These are phyloP conservation scores for Agrotis ipsilon DNA, from an alignment of 2,888 invertebrate species.

Conservation along the genomic window DNA sequence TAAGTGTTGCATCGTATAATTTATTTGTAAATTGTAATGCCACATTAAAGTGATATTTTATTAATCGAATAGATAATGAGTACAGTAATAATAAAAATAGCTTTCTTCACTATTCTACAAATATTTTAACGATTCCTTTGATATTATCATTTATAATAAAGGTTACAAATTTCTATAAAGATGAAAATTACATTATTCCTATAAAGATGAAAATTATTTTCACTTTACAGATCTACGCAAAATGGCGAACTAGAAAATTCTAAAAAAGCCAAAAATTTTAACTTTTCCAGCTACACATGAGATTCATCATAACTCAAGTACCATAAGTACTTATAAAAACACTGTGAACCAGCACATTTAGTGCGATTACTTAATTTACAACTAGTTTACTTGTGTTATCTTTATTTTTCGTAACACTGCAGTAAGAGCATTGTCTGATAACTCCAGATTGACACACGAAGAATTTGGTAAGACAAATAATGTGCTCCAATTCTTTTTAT, in stretches of 20 bases:
- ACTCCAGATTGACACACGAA: slow-evolving; percentile 40
- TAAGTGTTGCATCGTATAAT: too few relatives aligned
- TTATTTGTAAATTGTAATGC: too few relatives aligned
- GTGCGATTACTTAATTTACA: slow-evolving; percentile 57
- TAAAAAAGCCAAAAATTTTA: neutral
- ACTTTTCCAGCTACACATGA: neutral
- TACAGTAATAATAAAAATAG: too few relatives aligned
- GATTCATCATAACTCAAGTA: slow-evolving; percentile 7
- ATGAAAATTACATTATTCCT: too few relatives aligned
- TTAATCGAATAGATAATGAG: too few relatives aligned
- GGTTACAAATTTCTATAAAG: too few relatives aligned
- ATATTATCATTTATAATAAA: too few relatives aligned
- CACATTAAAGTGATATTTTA: too few relatives aligned
- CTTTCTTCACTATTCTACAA: too few relatives aligned
- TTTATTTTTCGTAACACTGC: slow-evolving; percentile 48
- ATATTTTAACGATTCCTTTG: too few relatives aligned
- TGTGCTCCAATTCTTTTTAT: slow-evolving; percentile 22
- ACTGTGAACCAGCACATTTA: slow-evolving; percentile 28
- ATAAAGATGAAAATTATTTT: neutral
- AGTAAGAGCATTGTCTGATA: slow-evolving; percentile 60
- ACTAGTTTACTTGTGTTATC: slow-evolving; percentile 34
- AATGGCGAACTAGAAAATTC: neutral
- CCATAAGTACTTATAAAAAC: slow-evolving; percentile 40
- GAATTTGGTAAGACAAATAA: slow-evolving; percentile 30
- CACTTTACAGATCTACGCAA: too few relatives aligned